Percentiles rank a stretch among this genome's conserved stretches.
These are phyloP conservation scores for Bucco capensis DNA, from an alignment of 2,113 vertebrate genomes.

Conservation along the genomic window DNA sequence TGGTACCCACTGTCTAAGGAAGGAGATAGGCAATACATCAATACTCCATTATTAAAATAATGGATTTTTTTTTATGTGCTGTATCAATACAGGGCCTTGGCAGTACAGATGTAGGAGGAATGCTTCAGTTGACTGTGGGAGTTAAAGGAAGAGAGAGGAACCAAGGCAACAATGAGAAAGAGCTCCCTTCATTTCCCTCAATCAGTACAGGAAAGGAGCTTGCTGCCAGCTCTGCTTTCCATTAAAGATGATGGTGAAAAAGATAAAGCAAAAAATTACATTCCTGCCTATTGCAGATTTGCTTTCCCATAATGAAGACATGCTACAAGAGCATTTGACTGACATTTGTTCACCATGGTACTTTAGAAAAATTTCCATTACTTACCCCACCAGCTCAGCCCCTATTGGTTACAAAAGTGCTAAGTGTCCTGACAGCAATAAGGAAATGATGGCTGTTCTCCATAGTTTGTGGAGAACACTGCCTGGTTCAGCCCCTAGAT, in stretches of 20 bases:
- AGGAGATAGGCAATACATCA: neutral
- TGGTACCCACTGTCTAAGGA: neutral
- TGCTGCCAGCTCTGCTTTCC: neutral
- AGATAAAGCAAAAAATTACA: neutral
- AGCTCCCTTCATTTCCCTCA: neutral
- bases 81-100: neutral
- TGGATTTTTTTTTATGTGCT: neutral
- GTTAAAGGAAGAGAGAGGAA: neutral
- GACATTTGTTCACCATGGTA: neutral
- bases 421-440: neutral
- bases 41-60: neutral
- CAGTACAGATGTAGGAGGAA: neutral
- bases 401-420: neutral
- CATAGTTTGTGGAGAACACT: neutral
- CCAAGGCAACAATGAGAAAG: neutral
- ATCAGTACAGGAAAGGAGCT: neutral
- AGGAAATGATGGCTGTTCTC: neutral
- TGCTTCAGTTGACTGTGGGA: neutral
- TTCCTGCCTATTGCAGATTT: neutral
- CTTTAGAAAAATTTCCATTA: neutral
- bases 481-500: neutral
- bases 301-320: neutral
- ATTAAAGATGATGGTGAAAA: neutral
- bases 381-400: neutral
- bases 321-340: neutral